Conservation (phyloP, 2,888 invertebrate genomes). For the Xanthia icteritia region DNA sequence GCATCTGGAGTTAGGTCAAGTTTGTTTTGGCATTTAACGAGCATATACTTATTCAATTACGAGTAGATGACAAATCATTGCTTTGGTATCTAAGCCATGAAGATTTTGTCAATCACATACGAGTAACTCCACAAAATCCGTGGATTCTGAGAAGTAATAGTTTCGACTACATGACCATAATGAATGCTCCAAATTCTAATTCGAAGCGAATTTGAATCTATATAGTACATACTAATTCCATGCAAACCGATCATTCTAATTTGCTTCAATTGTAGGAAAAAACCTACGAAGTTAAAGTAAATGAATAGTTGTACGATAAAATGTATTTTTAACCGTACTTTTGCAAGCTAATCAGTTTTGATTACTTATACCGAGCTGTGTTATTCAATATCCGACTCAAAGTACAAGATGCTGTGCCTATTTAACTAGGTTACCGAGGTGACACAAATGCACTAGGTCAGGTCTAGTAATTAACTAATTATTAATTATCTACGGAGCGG, state of each 20-base stretch:
- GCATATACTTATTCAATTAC: neutral
- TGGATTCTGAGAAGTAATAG: neutral
- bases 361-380: constrained; percentile 13
- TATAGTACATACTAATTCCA: too few relatives aligned
- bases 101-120: neutral
- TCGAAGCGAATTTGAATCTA: neutral
- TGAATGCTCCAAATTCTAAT: neutral
- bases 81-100: neutral
- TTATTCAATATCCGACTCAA: constrained; percentile 14
- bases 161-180: neutral
- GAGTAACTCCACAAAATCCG: neutral
- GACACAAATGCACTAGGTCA: constrained; percentile 19
- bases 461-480: constrained; percentile 19
- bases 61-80: neutral
- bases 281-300: neutral
- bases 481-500: constrained; percentile 1
- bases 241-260: neutral
- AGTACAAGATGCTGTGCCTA: constrained; percentile 6
- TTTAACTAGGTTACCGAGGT: constrained; percentile 15
- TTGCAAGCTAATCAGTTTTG: constrained; percentile 30
- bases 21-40: neutral
- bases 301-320: neutral
- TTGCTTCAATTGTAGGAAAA: neutral
- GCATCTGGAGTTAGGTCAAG: neutral
- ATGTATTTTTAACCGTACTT: constrained; percentile 6